Evolutionary conservation across 2,113 vertebrate species (phyloP).

Genomic region (Glaucidium brasilianum): DNA sequence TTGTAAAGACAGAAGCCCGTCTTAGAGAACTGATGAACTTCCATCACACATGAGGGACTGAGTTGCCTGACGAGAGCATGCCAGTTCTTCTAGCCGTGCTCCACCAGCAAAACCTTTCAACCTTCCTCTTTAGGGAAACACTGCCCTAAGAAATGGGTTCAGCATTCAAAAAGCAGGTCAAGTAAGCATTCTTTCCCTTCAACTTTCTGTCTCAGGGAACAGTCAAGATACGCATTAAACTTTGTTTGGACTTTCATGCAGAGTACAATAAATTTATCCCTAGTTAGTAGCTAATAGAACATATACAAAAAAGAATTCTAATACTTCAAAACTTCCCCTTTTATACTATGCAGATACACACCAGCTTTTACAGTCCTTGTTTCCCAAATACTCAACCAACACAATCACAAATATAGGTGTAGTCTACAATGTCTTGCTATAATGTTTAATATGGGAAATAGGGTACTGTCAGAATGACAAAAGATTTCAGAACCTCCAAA

Average conservation of each 20-base stretch:
- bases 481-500: neutral
- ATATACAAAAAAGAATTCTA: neutral
- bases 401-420: neutral
- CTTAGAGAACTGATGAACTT: neutral
- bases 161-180: neutral
- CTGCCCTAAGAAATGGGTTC: neutral
- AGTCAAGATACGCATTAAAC: neutral
- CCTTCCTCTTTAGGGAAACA: neutral
- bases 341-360: accelerated
- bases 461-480: neutral
- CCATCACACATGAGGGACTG: neutral
- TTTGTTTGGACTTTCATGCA: neutral
- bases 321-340: neutral
- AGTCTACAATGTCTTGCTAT: neutral
- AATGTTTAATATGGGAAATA: neutral
- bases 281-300: neutral
- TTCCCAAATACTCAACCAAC: neutral
- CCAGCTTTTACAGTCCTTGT: neutral
- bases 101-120: neutral
- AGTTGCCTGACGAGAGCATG: neutral
- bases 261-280: neutral
- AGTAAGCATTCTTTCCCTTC: neutral
- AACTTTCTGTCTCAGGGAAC: neutral
- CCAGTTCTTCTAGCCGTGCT: neutral
- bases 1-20: neutral